Base-by-base conservation (phyloP, 2,113 vertebrate species). In the Nestor notabilis region DNA sequence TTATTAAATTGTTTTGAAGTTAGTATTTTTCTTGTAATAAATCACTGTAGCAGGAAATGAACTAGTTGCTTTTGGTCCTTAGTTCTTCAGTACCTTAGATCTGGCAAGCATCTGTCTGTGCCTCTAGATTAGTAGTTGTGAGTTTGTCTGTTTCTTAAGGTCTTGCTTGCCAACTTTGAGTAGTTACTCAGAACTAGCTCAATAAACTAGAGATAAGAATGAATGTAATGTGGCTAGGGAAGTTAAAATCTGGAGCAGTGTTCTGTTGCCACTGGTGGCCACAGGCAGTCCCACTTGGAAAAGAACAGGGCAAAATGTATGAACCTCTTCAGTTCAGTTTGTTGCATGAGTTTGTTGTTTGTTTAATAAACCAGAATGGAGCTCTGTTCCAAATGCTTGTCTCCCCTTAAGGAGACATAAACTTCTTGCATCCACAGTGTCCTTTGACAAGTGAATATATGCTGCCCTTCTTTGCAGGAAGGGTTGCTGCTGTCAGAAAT, bases 211-310 rank as follows among this genome's bases (percentile, higher is more conserved):
- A 65, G 6, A 4, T 35, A 23, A 49, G 33, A 55, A 27, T 44
- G 31, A 76, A 35, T 19, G 52, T 27, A 10, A 12, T 20, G 5
- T 31, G 63, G 39, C 33, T 28, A 44, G 33, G 47, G 31, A 61
- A 7, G 28, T 66, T 7, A 23, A 33, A 49, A 47, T 55, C 21
- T 56, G n/a, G 61, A 83, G 52, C 31, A 55, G 39, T 31, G n/a
- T 24, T 58, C 24, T 69, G 37, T 68, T 4, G 8, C 56, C 4
- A 1, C 27, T 21, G 17, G 29, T 52, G 63, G n/a, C 66, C 47
- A 27, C 5, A 68, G 47, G 16, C 56, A 86, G 41, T 35, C 6
- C 15, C 23, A 11, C 0, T 0, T 56, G 72, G 27, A n/a, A n/a
- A 7, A 39, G 21, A 78, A 24, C 16, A 17, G 24, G 31, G 65